Base-by-base conservation (phyloP, 2,797 vertebrate genomes). In the Rhynchotus rufescens region DNA sequence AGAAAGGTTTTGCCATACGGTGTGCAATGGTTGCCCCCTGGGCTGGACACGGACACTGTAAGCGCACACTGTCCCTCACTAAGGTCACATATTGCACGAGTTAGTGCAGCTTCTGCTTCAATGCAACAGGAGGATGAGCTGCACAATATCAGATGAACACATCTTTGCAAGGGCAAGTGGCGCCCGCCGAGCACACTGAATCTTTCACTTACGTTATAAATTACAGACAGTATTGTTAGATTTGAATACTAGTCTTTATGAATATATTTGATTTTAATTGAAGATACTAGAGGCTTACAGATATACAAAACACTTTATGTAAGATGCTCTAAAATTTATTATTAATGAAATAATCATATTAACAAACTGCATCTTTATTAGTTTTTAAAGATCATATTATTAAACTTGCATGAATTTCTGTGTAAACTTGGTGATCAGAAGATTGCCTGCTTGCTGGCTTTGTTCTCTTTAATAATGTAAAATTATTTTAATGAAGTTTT, bases 71-170 rank as follows among this genome's bases (percentile, higher is more conserved):
- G 45, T 4, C 45, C 51, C 23, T 40, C 12, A 0, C 28, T 10
- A 6, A 15, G 22, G 65, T 19, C 0, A 0, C 8, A 2, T 10
- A 1, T 17, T 44, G 14, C 40, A 34, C 4, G 21, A 67, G 30
- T 22, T 30, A 2, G 25, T 2, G 15, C 49, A 22, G 51, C 36
- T 86, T 30, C 28, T 13, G 62, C 23, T 6, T 25, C 26, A 12
- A 0, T 3, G 1, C 25, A 15, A 28, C 7, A 0, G 0, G n/a
- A 23, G 12, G 21, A 14, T 25, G 15, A 69, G 1, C 0, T 1
- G 5, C 59, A 15, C 26, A 4, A 22, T 8, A 2, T 12, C 1
- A 0, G 9, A 15, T 28, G 57, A 22, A 61, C 28, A 21, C 19
- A 21, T 2, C 12, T 57, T 13, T 1, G 23, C 32, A 34, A 36